phyloP scores from a whole-genome alignment of 2,797 vertebrate species.

The Betta splendens region DNA sequence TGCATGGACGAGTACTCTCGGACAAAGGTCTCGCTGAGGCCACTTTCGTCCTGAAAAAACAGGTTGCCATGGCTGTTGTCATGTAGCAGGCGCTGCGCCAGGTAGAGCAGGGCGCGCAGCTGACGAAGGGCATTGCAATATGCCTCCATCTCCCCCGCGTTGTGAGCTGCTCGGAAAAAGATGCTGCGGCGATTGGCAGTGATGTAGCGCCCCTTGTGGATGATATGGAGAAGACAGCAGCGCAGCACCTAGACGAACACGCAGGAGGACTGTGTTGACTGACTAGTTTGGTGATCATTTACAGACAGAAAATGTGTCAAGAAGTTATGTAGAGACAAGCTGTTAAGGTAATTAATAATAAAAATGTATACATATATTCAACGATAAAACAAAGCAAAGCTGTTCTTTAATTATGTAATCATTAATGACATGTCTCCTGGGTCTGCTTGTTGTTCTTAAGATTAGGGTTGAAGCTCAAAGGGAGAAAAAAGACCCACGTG shows the following conservation, averaged over 20 bases:
- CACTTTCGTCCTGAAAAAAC: constrained; percentile 87
- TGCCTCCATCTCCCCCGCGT: constrained; percentile 89
- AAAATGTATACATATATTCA: constrained; percentile 9
- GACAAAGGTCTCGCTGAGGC: constrained; percentile 86
- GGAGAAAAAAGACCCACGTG: constrained; percentile 12
- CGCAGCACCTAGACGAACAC: constrained; percentile 79
- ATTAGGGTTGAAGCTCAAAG: constrained; percentile 34
- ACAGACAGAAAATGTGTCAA: not conserved
- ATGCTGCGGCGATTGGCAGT: constrained; percentile 87
- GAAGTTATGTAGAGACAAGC: not conserved
- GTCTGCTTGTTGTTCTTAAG: constrained; percentile 41
- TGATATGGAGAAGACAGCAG: constrained; percentile 90
- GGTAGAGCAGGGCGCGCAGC: constrained; percentile 89
- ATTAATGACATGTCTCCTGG: constrained; percentile 29
- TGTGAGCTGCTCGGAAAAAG: constrained; percentile 89
- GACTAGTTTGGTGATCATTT: too few relatives aligned
- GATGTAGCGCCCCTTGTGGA: constrained; percentile 91
- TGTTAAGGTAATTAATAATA: not conserved
- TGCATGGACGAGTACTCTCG: constrained; percentile 89
- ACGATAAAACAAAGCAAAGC: constrained; percentile 16
- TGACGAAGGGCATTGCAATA: constrained; percentile 91
- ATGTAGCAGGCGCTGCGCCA: constrained; percentile 88
- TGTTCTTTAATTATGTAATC: constrained; percentile 17
- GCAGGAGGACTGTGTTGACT: too few relatives aligned
- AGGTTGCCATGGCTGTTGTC: constrained; percentile 87